Conservation (phyloP, 2,888 invertebrate genomes). For the Eupithecia subumbrata region DNA sequence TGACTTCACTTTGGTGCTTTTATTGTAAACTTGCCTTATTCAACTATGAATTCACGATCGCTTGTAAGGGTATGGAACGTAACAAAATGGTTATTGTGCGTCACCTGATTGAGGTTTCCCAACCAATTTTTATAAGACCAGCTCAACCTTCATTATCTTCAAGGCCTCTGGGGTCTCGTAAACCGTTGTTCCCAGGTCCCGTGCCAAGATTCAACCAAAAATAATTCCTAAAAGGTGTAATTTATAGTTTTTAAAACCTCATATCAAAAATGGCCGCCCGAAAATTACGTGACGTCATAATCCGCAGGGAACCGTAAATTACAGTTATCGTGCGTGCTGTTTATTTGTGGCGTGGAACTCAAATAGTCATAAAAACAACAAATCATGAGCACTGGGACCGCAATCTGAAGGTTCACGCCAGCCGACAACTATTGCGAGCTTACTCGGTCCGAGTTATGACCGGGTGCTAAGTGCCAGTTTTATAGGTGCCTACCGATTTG, state of each 20-base stretch:
- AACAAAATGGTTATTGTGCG: slow-evolving; percentile 3
- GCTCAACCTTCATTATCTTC: not conserved
- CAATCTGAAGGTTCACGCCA: slow-evolving; percentile 32
- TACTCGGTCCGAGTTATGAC: slow-evolving; percentile 8
- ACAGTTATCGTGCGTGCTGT: slow-evolving; percentile 38
- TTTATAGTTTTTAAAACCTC: slow-evolving; percentile 20
- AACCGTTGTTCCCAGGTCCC: not conserved
- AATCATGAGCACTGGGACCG: slow-evolving; percentile 40
- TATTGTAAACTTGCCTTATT: not conserved
- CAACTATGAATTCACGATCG: not conserved
- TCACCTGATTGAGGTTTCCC: slow-evolving; percentile 6
- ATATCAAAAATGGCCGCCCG: slow-evolving; percentile 22
- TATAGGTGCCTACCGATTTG: not conserved
- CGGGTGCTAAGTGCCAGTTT: not conserved
- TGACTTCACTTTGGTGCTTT: not conserved
- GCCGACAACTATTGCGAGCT: slow-evolving; percentile 1
- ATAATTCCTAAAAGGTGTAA: not conserved
- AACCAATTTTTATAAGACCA: slow-evolving; percentile 2
- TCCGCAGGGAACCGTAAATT: slow-evolving; percentile 39
- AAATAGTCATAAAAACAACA: slow-evolving; percentile 43
- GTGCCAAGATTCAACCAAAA: not conserved
- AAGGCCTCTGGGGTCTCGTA: not conserved
- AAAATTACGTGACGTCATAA: slow-evolving; percentile 27
- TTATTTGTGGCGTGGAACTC: slow-evolving; percentile 39
- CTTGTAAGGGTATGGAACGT: slow-evolving; percentile 8